Evolutionary conservation across 2,797 vertebrate species (phyloP).

Genomic region (Onychomys leucogaster): DNA sequence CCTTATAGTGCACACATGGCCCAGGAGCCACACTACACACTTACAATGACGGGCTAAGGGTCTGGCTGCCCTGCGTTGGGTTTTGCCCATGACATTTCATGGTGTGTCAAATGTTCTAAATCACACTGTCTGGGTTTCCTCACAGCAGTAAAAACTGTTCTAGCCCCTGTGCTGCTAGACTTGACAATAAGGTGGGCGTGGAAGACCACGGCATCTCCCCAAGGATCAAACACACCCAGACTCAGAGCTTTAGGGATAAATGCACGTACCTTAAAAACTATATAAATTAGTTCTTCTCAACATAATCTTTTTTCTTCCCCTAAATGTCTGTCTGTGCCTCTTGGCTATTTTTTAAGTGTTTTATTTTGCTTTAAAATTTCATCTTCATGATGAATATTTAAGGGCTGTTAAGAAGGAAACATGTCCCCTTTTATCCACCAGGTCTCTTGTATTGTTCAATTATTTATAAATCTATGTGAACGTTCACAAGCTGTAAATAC

Average conservation of each 20-base stretch:
- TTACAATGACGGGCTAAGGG: neutral
- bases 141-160: neutral
- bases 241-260: conserved; percentile 26
- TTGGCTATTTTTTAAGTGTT: conserved; percentile 73
- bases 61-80: neutral
- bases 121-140: neutral
- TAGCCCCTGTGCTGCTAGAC: neutral
- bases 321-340: conserved; percentile 44
- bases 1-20: too few species aligned
- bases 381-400: conserved; percentile 71
- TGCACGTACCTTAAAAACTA: neutral
- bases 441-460: conserved; percentile 74
- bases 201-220: neutral
- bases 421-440: conserved; percentile 63
- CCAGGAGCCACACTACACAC: neutral
- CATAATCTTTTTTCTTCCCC: neutral
- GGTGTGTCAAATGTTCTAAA: neutral
- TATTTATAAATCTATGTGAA: conserved; percentile 77
- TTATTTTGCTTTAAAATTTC: conserved; percentile 74
- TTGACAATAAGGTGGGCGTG: neutral
- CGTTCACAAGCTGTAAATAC: conserved; percentile 74
- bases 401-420: conserved; percentile 77
- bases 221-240: conserved; percentile 31
- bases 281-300: conserved; percentile 39
- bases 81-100: neutral